Conservation (phyloP, 2,113 vertebrate genomes). For the Syngnathus floridae region DNA sequence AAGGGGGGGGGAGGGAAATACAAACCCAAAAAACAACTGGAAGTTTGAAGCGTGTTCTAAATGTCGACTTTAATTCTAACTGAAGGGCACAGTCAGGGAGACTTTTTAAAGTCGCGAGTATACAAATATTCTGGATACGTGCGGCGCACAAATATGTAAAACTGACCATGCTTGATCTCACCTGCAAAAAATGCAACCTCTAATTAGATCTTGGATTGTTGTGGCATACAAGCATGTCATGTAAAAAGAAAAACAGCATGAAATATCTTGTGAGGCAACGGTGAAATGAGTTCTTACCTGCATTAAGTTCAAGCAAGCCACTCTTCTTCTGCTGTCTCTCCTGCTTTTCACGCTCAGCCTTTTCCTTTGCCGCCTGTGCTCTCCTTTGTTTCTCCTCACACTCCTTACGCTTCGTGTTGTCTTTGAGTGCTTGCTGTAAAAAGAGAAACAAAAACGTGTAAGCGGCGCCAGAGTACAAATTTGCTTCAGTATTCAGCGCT, state of each 20-base stretch:
- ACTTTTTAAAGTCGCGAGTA: background rate
- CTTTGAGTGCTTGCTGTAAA: constrained; percentile 86
- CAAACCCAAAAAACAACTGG: constrained; percentile 16
- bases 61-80: constrained; percentile 5
- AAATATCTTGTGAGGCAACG: constrained; percentile 18
- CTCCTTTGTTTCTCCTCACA: constrained; percentile 86
- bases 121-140: background rate
- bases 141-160: background rate
- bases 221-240: constrained; percentile 20
- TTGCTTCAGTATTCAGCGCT: background rate
- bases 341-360: constrained; percentile 85
- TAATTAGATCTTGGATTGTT: constrained; percentile 18
- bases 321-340: constrained; percentile 92
- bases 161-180: too few species aligned
- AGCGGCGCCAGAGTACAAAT: constrained; percentile 20
- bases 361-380: constrained; percentile 84
- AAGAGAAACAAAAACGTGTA: constrained; percentile 3
- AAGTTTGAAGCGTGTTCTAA: constrained; percentile 1
- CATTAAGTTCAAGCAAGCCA: constrained; percentile 83
- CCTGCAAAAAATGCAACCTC: constrained; percentile 1
- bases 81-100: constrained; percentile 1
- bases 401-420: constrained; percentile 82
- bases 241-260: constrained; percentile 14
- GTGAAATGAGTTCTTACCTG: constrained; percentile 70
- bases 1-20: constrained; percentile 14